Conservation (phyloP, 2,888 invertebrate species). For the Hirtodrosophila alboralis region DNA sequence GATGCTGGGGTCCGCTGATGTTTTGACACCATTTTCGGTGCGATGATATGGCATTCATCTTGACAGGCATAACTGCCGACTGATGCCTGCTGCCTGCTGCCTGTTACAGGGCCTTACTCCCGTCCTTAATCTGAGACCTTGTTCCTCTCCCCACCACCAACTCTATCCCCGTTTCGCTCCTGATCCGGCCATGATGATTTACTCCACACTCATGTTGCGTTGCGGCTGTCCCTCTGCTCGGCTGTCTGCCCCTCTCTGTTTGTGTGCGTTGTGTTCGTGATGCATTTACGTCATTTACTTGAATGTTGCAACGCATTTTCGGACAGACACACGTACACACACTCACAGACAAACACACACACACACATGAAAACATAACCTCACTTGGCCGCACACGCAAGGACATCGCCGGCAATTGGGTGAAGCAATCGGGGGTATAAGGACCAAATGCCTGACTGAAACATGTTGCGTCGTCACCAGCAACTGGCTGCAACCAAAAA, state of each 20-base stretch:
- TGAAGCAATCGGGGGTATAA: neutral
- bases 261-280: conserved; percentile 54
- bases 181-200: conserved; percentile 46
- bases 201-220: conserved; percentile 40
- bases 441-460: conserved; percentile 53
- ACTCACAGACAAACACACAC: conserved; percentile 11
- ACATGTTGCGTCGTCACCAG: conserved; percentile 70
- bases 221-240: conserved; percentile 1
- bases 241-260: conserved; percentile 28
- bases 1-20: conserved; percentile 46
- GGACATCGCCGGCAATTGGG: conserved; percentile 20
- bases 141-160: conserved; percentile 3
- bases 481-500: conserved; percentile 71
- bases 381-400: conserved; percentile 51
- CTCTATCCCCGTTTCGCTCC: neutral
- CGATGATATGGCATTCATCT: conserved; percentile 82
- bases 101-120: neutral
- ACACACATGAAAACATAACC: conserved; percentile 41
- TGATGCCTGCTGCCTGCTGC: conserved; percentile 41
- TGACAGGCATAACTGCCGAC: conserved; percentile 80
- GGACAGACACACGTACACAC: conserved; percentile 28
- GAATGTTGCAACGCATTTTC: conserved; percentile 80
- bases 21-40: conserved; percentile 79
- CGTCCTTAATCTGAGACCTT: no score
- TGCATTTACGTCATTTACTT: conserved; percentile 79